Base-by-base conservation (phyloP, 2,113 vertebrate genomes). In the Myanophis thanlyinensis region DNA sequence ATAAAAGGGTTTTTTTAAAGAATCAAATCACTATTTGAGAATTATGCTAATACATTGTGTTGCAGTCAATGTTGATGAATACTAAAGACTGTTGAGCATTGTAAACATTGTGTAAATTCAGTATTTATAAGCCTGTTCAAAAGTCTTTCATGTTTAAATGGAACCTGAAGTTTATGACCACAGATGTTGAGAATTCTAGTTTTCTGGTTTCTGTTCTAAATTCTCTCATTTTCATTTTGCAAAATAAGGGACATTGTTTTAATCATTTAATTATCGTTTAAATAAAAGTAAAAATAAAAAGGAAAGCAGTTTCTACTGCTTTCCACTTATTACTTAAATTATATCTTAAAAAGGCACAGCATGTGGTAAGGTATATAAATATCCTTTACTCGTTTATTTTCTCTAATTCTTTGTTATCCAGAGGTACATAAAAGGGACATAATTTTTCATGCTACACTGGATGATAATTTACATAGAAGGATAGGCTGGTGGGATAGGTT, bases 361-460 rank as follows among this genome's bases (percentile, higher is more conserved):
- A 44, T 86, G 52, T 48, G 44, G 90, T n/a, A 30, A 10, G 9
- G 18, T 53, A 22, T 12, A 44, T n/a, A 40, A 18, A n/a, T 20
- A 11, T 53, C 8, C 47, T 86, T 59, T 44, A 30, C 86, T 86
- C 84, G 59, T 59, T 91, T 15, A 27, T 35, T 30, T 11, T 25
- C 20, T 59, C 86, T 87, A 4, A 91, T 15, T 49, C 53, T 25
- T 13, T 40, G 56, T 96, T 91, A 87, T 92, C 54, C 85, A 95
- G 86, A 0, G 0, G 49, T 48, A 44, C 47, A 94, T 85, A 88
- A 67, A 87, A 90, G 22, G 44, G 95, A 48, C 27, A 67, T 91
- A 80, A 89, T 73, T 91, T 80, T 93, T 95, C 91, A 89, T 93
- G 94, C 47, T 95, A 62, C 46, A 54, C 13, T 89, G 12, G 73